Evolutionary conservation across 2,888 invertebrate genomes (phyloP), one percentile per base, ranked within the genome.

Genomic region (Andrena haemorrhoa): DNA sequence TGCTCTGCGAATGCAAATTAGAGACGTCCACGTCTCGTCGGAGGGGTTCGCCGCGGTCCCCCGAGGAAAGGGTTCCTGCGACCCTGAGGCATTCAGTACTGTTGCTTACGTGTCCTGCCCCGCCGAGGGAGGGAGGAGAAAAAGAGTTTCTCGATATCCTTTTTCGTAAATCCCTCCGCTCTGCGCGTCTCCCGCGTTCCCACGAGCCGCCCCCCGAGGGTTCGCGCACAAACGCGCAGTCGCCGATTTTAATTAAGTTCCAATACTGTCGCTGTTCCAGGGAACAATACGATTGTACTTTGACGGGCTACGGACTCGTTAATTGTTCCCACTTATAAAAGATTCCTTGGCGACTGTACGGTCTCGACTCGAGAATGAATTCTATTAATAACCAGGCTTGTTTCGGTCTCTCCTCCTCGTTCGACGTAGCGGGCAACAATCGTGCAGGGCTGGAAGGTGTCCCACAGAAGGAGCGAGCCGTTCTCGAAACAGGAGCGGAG

Each of bases 91-190:
- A 78, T 77, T 69, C 84, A 80, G 74, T 78, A 79, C 66, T 79
- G 80, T 86, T 75, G 78, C 83, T 23, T 76, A 60, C 81, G 79
- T 64, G 81, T 84, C 71, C 75, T 58, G 56, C 20, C 16, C 41
- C 41, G 26, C 23, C 47, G 53, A 2, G 31, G 61, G 35, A 26
- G n/a, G 56, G 58, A 58, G 66, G 29, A 56, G 61, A 78, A 64
- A 78, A 77, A 82, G 69, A 77, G 77, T 79, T 86, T 66, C 79
- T 80, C 87, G 85, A 86, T 88, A 88, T 88, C 85, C 88, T 88
- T 85, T 83, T 83, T 85, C 84, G 85, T 85, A 87, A 84, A 88
- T 88, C 79, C 79, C 75, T 58, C 69, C 68, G 26, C 61, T 56
- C n/a, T 74, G 51, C 71, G 58, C 63, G 73, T 78, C 80, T 68